Percentiles rank a stretch among this genome's conserved stretches.
These are phyloP conservation scores for Platorchestia sp. DNA, from an alignment of 1,140 invertebrate genomes.

Conservation along the genomic window DNA sequence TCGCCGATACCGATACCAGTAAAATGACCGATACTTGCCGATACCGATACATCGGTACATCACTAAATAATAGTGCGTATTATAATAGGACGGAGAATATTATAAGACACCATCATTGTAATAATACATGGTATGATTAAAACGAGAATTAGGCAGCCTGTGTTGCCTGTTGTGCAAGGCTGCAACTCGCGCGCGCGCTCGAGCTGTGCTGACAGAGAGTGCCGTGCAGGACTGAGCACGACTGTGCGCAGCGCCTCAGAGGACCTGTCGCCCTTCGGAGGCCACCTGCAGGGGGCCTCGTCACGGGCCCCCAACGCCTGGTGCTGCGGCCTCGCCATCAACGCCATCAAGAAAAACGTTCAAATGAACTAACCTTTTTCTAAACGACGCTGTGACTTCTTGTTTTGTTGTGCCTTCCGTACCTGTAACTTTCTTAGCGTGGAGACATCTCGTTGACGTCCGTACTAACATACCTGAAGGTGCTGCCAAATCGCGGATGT, in stretches of 20 bases:
- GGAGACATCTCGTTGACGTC: neutral
- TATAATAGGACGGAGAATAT: too few relatives aligned
- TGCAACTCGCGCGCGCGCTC: neutral
- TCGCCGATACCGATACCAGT: too few relatives aligned
- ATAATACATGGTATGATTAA: neutral
- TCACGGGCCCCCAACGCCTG: slow-evolving; percentile 59
- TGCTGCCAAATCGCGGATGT: too few relatives aligned
- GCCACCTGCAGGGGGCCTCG: slow-evolving; percentile 60
- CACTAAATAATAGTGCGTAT: too few relatives aligned
- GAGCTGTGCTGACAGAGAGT: slow-evolving; percentile 50
- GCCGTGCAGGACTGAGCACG: slow-evolving; percentile 45
- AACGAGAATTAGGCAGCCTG: neutral
- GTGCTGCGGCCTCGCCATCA: slow-evolving; percentile 67
- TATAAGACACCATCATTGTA: too few relatives aligned
- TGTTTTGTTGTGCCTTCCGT: too few relatives aligned
- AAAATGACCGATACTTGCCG: too few relatives aligned
- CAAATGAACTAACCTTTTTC: slow-evolving; percentile 27
- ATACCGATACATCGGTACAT: too few relatives aligned
- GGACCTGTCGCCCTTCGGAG: slow-evolving; percentile 65
- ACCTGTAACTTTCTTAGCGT: too few relatives aligned
- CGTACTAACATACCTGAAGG: neutral
- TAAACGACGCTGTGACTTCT: too few relatives aligned
- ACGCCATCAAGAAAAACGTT: slow-evolving; percentile 66
- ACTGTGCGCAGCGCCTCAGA: slow-evolving; percentile 58
- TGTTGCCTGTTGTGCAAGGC: neutral